Conservation (phyloP, 2,888 invertebrate genomes). For the Mythimna albipuncta region DNA sequence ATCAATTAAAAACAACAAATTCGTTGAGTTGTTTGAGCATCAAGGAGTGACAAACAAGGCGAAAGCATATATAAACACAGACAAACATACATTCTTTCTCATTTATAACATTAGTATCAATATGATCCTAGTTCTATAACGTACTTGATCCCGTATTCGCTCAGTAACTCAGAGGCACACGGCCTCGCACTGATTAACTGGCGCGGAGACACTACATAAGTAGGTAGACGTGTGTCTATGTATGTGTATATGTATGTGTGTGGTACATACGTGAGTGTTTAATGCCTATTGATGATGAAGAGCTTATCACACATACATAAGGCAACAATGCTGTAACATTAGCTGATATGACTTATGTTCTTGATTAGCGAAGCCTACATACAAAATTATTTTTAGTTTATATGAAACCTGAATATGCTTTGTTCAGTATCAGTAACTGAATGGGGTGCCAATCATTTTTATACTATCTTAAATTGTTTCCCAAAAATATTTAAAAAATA, state of each 20-base stretch:
- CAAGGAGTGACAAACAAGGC: too few relatives aligned
- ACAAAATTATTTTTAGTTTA: too few relatives aligned
- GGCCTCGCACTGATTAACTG: conserved; percentile 51
- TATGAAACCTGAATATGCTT: too few relatives aligned
- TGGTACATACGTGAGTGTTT: conserved; percentile 15
- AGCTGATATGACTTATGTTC: not conserved
- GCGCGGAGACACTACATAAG: conserved; percentile 18
- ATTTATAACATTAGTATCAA: not conserved
- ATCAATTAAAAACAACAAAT: too few relatives aligned
- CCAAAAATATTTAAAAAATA: too few relatives aligned
- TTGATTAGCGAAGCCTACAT: not conserved
- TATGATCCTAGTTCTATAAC: not conserved
- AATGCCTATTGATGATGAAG: conserved; percentile 29
- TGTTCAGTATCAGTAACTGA: too few relatives aligned
- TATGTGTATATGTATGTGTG: not conserved
- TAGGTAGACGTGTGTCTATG: not conserved
- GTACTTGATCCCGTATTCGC: conserved; percentile 3
- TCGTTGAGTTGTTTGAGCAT: too few relatives aligned
- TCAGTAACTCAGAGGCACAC: conserved; percentile 22
- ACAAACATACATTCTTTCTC: not conserved
- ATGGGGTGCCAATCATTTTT: too few relatives aligned
- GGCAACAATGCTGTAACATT: not conserved
- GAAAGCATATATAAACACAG: too few relatives aligned
- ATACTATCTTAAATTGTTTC: too few relatives aligned
- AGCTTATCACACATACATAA: conserved; percentile 13